A percentile compares a stretch with the other conserved stretches of the same genome.
Evolutionary conservation across 2,888 invertebrate genomes (phyloP).

Genomic region (Oscheius sp.): DNA sequence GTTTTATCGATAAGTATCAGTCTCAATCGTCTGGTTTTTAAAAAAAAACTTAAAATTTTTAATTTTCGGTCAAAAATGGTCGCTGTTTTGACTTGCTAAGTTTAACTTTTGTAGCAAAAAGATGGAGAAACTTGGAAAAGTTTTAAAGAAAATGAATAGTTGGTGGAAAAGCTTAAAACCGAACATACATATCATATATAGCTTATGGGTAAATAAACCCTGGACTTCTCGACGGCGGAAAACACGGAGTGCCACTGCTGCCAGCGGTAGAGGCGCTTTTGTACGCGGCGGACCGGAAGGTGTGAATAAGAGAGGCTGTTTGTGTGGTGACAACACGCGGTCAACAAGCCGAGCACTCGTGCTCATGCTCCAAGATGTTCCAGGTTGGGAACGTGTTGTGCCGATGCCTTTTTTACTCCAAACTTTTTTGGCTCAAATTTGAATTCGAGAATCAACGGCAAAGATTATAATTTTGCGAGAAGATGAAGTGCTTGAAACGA

Average conservation of each 20-base stretch:
- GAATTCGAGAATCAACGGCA: too few relatives aligned
- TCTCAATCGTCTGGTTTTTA: not conserved
- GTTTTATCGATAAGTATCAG: not conserved
- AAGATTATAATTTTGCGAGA: too few relatives aligned
- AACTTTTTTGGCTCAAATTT: too few relatives aligned
- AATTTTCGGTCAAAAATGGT: too few relatives aligned
- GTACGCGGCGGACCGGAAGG: slow-evolving; percentile 31
- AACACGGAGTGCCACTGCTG: slow-evolving; percentile 20
- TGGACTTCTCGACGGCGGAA: not conserved
- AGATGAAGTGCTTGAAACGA: too few relatives aligned
- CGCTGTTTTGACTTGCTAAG: too few relatives aligned
- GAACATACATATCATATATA: too few relatives aligned
- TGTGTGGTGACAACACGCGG: slow-evolving; percentile 29
- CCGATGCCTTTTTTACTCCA: too few relatives aligned
- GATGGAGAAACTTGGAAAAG: not conserved
- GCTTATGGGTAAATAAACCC: too few relatives aligned
- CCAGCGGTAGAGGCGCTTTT: slow-evolving; percentile 24
- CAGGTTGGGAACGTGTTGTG: too few relatives aligned
- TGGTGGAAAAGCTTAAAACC: too few relatives aligned
- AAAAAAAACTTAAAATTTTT: not conserved
- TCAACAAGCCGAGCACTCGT: slow-evolving; percentile 29
- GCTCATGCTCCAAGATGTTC: slow-evolving; percentile 22
- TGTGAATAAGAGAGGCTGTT: slow-evolving; percentile 30
- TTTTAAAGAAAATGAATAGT: too few relatives aligned
- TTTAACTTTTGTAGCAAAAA: not conserved